phyloP scores from a whole-genome alignment of 2,888 invertebrate species.

The Plagiodera versicolora region DNA sequence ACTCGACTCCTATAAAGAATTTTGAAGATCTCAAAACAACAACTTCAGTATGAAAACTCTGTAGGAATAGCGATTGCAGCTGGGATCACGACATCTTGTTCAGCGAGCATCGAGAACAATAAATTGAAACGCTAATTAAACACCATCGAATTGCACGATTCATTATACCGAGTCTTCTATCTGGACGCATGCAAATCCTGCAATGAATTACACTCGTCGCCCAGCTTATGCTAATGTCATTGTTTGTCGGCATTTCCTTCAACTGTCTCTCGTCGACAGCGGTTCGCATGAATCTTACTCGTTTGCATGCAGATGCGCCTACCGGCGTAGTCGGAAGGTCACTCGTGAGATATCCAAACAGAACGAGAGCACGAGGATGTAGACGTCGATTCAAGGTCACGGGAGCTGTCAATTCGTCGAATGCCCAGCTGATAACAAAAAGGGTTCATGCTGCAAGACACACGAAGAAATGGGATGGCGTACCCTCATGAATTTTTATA shows the following conservation, averaged over 20 bases:
- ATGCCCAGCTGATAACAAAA: too few species aligned
- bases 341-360: neutral
- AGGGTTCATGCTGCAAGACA: too few species aligned
- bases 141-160: neutral
- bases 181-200: constrained; percentile 6
- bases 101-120: neutral
- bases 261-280: neutral
- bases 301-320: constrained; percentile 11
- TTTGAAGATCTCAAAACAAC: too few species aligned
- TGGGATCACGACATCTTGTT: neutral
- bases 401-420: too few species aligned
- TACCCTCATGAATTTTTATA: too few species aligned
- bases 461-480: too few species aligned
- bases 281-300: neutral
- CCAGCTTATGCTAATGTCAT: constrained; percentile 5
- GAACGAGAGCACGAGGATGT: neutral
- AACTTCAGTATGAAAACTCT: too few species aligned
- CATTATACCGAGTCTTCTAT: constrained; percentile 1
- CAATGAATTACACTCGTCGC: constrained; percentile 8
- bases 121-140: neutral
- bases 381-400: too few species aligned
- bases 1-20: too few species aligned
- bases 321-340: constrained; percentile 11
- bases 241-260: constrained; percentile 14
- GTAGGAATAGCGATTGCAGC: too few species aligned